Conservation (phyloP, 2,888 invertebrate genomes). For the Abscondita cerata region DNA sequence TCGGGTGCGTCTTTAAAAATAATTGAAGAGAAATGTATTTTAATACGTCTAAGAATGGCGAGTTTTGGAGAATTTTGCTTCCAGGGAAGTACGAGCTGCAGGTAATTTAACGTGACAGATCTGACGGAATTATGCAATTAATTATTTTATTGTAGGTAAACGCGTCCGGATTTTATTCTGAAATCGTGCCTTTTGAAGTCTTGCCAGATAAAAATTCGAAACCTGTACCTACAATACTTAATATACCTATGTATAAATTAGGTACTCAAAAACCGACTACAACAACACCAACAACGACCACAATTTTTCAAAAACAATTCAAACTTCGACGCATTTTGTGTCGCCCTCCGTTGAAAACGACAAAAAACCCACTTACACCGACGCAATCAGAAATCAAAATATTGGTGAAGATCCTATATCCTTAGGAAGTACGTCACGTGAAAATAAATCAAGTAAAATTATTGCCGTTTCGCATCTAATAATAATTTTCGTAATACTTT, state of each 20-base stretch:
- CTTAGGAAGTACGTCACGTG: neutral
- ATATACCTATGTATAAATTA: conserved; percentile 16
- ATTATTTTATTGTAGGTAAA: conserved; percentile 24
- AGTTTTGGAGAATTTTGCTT: conserved; percentile 70
- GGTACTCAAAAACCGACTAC: conserved; percentile 16
- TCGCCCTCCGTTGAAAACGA: neutral
- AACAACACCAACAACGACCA: conserved; percentile 7
- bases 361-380: neutral
- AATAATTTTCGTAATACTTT: neutral
- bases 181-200: conserved; percentile 23
- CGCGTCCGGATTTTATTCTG: conserved; percentile 29
- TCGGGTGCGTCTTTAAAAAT: conserved; percentile 62
- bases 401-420: neutral
- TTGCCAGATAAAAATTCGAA: conserved; percentile 2
- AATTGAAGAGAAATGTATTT: conserved; percentile 65
- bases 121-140: neutral
- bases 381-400: neutral
- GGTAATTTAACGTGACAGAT: conserved; percentile 47
- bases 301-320: neutral
- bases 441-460: neutral
- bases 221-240: conserved; percentile 22
- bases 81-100: conserved; percentile 67
- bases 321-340: neutral
- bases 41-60: conserved; percentile 64
- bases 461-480: neutral